A percentile compares a stretch with the other conserved stretches of the same genome.
Conservation (phyloP, 2,113 vertebrate species). For the Zosterops borbonicus region DNA sequence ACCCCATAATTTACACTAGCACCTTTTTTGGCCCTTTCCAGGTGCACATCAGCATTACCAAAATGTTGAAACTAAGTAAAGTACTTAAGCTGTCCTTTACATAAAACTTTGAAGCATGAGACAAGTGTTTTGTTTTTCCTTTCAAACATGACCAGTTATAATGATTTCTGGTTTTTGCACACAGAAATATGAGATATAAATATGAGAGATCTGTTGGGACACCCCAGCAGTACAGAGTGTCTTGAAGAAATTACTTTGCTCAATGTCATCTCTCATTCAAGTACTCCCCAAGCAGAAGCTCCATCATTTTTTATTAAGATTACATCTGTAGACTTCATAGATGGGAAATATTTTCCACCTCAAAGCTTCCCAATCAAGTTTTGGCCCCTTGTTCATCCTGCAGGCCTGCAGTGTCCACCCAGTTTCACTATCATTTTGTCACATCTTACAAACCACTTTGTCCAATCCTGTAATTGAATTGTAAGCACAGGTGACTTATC, state of each 20-base stretch:
- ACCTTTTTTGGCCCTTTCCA: background rate
- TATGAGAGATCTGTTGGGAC: background rate
- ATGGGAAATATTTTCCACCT: background rate
- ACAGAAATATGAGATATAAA: background rate
- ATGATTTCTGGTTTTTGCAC: background rate
- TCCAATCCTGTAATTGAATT: fast-evolving
- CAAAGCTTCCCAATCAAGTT: background rate
- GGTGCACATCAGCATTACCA: background rate
- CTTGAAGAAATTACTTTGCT: background rate
- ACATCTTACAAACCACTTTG: background rate
- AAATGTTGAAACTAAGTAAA: background rate
- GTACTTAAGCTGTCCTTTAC: background rate
- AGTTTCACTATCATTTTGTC: background rate
- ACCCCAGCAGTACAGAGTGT: background rate
- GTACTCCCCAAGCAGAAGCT: background rate
- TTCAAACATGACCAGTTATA: background rate
- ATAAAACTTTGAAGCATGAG: background rate
- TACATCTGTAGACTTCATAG: background rate
- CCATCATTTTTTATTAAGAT: background rate
- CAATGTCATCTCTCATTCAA: background rate
- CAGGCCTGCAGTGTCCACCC: background rate
- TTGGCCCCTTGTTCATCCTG: background rate
- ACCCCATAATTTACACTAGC: background rate
- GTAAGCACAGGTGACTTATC: background rate
- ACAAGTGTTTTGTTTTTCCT: background rate